Conservation (phyloP, 2,113 vertebrate genomes). For the Australoheros scitulus region DNA sequence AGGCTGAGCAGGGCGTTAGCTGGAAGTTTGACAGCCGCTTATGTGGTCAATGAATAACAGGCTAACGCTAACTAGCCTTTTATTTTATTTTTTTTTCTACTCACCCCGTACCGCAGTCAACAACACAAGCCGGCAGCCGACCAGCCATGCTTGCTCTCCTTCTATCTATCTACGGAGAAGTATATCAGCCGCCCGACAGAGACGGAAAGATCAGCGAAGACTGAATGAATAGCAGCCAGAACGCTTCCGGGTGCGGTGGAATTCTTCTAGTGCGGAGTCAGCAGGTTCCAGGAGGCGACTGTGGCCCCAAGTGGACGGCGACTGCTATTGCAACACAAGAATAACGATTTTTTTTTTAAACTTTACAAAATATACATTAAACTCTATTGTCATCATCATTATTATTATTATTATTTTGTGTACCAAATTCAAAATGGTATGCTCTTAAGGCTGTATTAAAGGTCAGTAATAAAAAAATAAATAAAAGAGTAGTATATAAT, state of each 20-base stretch:
- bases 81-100: slow-evolving; percentile 15
- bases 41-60: slow-evolving; percentile 15
- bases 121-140: slow-evolving; percentile 95
- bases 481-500: too few species aligned
- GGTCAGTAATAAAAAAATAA: too few species aligned
- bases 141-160: slow-evolving; percentile 86
- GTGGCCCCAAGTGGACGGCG: background rate
- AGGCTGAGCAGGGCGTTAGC: slow-evolving; percentile 65
- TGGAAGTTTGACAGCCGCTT: slow-evolving; percentile 58
- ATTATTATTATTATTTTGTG: too few species aligned
- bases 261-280: slow-evolving; percentile 47
- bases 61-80: slow-evolving; percentile 53
- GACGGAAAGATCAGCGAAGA: background rate
- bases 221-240: slow-evolving; percentile 48
- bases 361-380: too few species aligned
- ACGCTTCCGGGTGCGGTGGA: slow-evolving; percentile 64
- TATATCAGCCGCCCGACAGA: background rate
- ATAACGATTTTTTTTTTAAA: too few species aligned
- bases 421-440: too few species aligned
- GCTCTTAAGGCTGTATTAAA: too few species aligned
- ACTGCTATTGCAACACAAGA: background rate
- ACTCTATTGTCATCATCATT: too few species aligned
- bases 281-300: background rate
- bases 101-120: slow-evolving; percentile 97
- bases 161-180: background rate